Evolutionary conservation across 2,888 invertebrate genomes (phyloP), one percentile per base, ranked within the genome.

Genomic region (Agrotis puta): DNA sequence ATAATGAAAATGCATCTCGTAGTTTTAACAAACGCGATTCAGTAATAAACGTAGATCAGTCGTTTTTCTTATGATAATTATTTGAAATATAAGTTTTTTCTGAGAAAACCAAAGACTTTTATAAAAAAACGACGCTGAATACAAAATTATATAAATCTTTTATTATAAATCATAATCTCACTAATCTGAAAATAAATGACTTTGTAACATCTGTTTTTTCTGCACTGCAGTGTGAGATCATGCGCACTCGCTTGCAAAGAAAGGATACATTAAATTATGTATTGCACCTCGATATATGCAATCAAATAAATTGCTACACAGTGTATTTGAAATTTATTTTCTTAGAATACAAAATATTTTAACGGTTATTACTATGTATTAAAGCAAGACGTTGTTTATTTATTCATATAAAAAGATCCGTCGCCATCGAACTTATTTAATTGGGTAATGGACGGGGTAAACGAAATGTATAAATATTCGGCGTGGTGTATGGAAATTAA

Each of bases 251-350:
- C 67, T 74, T 68, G 85, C 76, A 78, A 82, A 84, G 70, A 78
- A 86, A 83, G 80, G 79, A 79, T 82, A 85, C 64, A 80, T 82
- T 82, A 79, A 80, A 81, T 85, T 79, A 82, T 82, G 74, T 83
- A 85, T 87, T 86, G 77, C 77, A 84, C 74, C 67, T 75, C 77
- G 74, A 83, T 81, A 79, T 77, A 73, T 75, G 82, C 77, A 84
- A 86, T 85, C 81, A 84, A 81, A 86, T 81, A 85, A 86, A 85
- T 86, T 80, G 81, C 82, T 75, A 69, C 66, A 74, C 64, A 72
- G 71, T 78, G 57, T 78, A 81, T 73, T 76, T 77, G 62, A 73
- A 82, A 75, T 75, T 71, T 84, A 68, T 74, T 70, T 75, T 76
- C 77, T 61, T 70, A 75, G 70, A 75, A 82, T 82, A 82, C 65